These are phyloP conservation scores for Himalopsyche tibetana DNA, from an alignment of 2,888 invertebrate species.

Conservation along the genomic window DNA sequence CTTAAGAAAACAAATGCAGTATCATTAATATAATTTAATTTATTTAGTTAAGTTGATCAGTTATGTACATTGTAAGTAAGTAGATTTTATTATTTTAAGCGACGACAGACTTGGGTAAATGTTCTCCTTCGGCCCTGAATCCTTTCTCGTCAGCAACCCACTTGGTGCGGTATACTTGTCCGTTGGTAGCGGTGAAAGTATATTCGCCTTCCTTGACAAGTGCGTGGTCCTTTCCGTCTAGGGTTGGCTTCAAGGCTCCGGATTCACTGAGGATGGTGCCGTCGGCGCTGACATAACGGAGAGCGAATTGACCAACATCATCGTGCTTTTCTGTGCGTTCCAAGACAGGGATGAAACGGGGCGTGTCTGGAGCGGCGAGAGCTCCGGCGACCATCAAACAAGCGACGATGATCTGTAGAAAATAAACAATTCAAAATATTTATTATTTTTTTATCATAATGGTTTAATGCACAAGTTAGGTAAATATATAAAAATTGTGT, in stretches of 20 bases:
- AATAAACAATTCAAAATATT: neutral
- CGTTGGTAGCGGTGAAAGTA: conserved; percentile 53
- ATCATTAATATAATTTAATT: too few species aligned
- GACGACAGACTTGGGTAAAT: conserved; percentile 63
- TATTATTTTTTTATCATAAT: too few species aligned
- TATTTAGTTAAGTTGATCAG: too few species aligned
- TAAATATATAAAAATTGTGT: too few species aligned
- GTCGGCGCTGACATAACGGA: conserved; percentile 55
- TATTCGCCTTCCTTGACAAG: conserved; percentile 57
- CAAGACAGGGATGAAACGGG: conserved; percentile 54
- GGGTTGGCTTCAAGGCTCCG: conserved; percentile 56
- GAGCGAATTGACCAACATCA: conserved; percentile 57
- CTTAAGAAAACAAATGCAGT: too few species aligned
- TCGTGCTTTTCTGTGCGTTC: conserved; percentile 59
- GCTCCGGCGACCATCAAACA: conserved; percentile 50
- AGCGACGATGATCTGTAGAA: conserved; percentile 35
- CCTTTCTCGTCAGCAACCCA: conserved; percentile 60
- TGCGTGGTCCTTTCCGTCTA: conserved; percentile 58
- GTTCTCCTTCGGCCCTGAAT: conserved; percentile 60
- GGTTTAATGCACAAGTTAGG: too few species aligned
- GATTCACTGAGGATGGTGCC: conserved; percentile 56
- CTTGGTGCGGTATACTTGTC: conserved; percentile 57
- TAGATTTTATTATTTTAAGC: conserved; percentile 45
- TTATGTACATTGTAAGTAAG: too few species aligned
- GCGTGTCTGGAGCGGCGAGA: conserved; percentile 55